Evolutionary conservation across 2,888 invertebrate genomes (phyloP), one percentile per base, ranked within the genome.

Genomic region (Hedya salicella): DNA sequence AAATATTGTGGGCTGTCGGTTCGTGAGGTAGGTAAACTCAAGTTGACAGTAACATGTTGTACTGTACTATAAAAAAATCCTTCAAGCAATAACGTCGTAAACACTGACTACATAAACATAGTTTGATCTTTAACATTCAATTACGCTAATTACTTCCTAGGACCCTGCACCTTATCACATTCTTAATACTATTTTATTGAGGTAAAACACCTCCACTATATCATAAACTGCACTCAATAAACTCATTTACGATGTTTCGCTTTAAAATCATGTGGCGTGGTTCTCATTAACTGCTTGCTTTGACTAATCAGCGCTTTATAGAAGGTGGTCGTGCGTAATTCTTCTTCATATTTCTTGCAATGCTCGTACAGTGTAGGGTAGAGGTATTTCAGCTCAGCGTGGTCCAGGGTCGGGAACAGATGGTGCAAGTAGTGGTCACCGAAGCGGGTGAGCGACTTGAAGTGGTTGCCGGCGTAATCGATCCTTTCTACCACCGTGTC

Each of bases 351-450:
- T 73, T 96, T 94, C 39, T 93, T 83, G 73, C 95, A 94, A 30
- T 95, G 95, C 70, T 95, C 88, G 6, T 94, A 72, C 11, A 95
- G 91, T 0, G 93, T 92, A 0, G 95, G 94, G 78, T 95, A 94
- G 3, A 97, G 87, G 56, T 94, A 93, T 8, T 94, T 93, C 13
- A 97, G 83, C 65, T 95, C 93, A 0, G 94, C 95, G 75, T 97
- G 97, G 80, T 97, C 97, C 36, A 97, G 75, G 0, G 96, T 95
- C 0, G 97, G 97, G 74, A 97, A 95, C 17, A 97, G 87, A 83
- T 97, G 97, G 81, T 97, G 97, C 1, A 97, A 86, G 0, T 93
- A 93, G 78, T 97, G 97, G 67, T 96, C 95, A 0, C 97, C 97
- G 75, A 96, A 97, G 68, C 95, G 93, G 0, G 95, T 95, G 61